A percentile compares a stretch with the other conserved stretches of the same genome.
Evolutionary conservation across 2,888 invertebrate genomes (phyloP).

Genomic region (Polyommatus icarus): DNA sequence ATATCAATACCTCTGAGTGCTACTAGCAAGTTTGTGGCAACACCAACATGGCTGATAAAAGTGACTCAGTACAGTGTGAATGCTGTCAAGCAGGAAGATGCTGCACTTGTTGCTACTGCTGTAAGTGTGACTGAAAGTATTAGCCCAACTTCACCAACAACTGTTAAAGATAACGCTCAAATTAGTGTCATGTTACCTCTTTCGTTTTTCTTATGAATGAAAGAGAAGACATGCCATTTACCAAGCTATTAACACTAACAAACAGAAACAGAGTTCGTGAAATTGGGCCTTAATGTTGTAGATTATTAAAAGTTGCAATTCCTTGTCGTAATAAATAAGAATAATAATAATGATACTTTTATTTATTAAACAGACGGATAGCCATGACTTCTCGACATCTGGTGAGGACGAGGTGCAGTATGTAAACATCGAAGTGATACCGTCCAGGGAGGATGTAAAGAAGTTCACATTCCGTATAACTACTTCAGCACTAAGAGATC

Average conservation of each 20-base stretch:
- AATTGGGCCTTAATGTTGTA: too few species aligned
- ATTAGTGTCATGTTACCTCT: too few species aligned
- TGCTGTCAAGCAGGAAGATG: conserved; percentile 89
- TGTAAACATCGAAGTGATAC: conserved; percentile 88
- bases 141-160: too few species aligned
- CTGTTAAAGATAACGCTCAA: too few species aligned
- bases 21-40: conserved; percentile 86
- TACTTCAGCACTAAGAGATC: conserved; percentile 87
- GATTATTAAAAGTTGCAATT: too few species aligned
- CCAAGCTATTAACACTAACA: too few species aligned
- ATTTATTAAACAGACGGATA: conserved; percentile 79
- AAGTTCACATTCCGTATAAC: conserved; percentile 87
- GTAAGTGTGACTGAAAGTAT: conserved; percentile 53
- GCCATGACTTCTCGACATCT: conserved; percentile 84
- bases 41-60: conserved; percentile 94
- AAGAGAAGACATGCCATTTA: too few species aligned
- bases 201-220: too few species aligned
- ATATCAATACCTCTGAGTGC: conserved; percentile 85
- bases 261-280: too few species aligned
- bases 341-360: not conserved
- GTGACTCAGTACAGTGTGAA: conserved; percentile 86
- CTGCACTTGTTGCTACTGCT: conserved; percentile 86
- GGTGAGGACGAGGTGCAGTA: conserved; percentile 87
- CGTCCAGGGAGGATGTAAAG: conserved; percentile 79
- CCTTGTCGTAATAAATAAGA: too few species aligned